phyloP scores from a whole-genome alignment of 2,113 vertebrate species.

The Lampris incognitus region DNA sequence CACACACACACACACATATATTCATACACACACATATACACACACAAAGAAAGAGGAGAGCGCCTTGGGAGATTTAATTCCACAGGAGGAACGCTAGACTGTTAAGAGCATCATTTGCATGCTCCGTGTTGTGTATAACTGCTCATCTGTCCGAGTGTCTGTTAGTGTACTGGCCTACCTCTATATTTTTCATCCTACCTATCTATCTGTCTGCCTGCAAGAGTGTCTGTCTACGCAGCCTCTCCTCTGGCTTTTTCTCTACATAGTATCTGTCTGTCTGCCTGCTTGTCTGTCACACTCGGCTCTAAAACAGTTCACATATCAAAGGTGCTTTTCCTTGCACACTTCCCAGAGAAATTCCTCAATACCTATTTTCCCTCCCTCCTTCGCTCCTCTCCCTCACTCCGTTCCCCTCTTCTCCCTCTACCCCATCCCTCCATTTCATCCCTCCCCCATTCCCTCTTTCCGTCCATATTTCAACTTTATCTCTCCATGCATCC shows the following conservation, averaged over 20 bases:
- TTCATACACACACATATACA: conserved; percentile 13
- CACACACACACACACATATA: conserved; percentile 23
- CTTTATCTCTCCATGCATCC: conserved; percentile 60
- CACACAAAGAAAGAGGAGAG: conserved; percentile 14
- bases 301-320: conserved; percentile 47
- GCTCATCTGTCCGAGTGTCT: conserved; percentile 38
- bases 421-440: conserved; percentile 41
- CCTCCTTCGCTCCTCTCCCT: conserved; percentile 20
- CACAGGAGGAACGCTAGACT: conserved; percentile 25
- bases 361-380: conserved; percentile 10
- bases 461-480: conserved; percentile 1
- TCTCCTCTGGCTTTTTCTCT: background rate
- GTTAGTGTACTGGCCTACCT: conserved; percentile 10
- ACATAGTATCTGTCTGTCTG: conserved; percentile 15
- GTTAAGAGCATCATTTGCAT: conserved; percentile 28
- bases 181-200: background rate
- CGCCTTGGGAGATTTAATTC: conserved; percentile 45
- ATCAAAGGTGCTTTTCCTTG: conserved; percentile 58
- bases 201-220: conserved; percentile 5
- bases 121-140: conserved; percentile 27
- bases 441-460: conserved; percentile 23
- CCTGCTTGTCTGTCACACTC: conserved; percentile 32
- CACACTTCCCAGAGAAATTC: conserved; percentile 47
- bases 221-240: conserved; percentile 16
- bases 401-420: conserved; percentile 41